Conservation (phyloP, 2,888 invertebrate species). For the Ormyrus pomaceus region DNA sequence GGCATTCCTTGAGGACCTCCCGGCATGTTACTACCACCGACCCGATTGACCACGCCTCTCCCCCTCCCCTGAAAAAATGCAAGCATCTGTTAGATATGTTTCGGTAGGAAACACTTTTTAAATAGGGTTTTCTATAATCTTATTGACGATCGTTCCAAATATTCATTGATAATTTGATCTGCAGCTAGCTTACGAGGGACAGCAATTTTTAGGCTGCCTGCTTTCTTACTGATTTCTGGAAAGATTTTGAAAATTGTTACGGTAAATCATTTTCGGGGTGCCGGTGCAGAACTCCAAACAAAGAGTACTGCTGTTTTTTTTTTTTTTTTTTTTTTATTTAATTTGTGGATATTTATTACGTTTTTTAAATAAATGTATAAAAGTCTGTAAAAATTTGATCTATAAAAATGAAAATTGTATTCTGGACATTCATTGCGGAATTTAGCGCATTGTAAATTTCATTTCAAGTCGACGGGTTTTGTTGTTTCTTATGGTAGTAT, state of each 20-base stretch:
- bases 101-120: not conserved
- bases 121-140: not conserved
- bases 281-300: not conserved
- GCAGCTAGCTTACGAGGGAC: conserved; percentile 17
- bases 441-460: not conserved
- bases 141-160: not conserved
- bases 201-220: conserved; percentile 14
- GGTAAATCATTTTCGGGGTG: not conserved
- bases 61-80: conserved; percentile 78
- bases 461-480: conserved; percentile 30
- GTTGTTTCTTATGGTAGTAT: conserved; percentile 22
- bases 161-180: conserved; percentile 16
- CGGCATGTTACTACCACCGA: conserved; percentile 80
- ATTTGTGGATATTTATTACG: not conserved
- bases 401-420: not conserved
- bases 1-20: conserved; percentile 75
- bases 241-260: conserved; percentile 23
- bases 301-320: not conserved
- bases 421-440: conserved; percentile 1
- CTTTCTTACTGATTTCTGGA: conserved; percentile 34
- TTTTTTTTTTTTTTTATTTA: conserved; percentile 14
- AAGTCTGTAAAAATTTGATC: not conserved
- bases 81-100: not conserved
- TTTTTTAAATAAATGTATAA: conserved; percentile 2
- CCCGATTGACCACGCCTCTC: conserved; percentile 79